These are phyloP conservation scores for Steromphala cineraria DNA, from an alignment of 2,888 invertebrate genomes.

Conservation along the genomic window DNA sequence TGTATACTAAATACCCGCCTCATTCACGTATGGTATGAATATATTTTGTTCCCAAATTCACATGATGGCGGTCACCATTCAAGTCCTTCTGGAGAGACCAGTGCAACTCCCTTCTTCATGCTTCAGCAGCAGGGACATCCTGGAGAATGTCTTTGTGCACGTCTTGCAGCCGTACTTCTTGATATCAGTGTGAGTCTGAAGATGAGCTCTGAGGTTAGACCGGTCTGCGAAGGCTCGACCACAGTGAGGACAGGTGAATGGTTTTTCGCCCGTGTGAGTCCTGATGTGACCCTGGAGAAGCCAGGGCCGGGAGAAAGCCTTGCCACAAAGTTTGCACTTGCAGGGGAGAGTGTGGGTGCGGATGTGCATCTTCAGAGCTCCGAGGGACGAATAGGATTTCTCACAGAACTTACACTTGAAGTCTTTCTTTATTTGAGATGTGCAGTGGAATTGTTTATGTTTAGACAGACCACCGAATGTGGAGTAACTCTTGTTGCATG, in stretches of 20 bases:
- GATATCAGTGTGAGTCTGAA: slow-evolving; percentile 97
- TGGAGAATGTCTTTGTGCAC: slow-evolving; percentile 97
- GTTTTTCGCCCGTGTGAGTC: slow-evolving; percentile 98
- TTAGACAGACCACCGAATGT: slow-evolving; percentile 95
- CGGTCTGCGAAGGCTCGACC: slow-evolving; percentile 97
- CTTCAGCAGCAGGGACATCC: slow-evolving; percentile 95
- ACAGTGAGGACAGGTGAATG: slow-evolving; percentile 96
- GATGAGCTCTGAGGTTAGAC: slow-evolving; percentile 95
- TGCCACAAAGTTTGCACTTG: slow-evolving; percentile 96
- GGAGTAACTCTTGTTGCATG: slow-evolving; percentile 94
- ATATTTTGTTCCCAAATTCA: not conserved
- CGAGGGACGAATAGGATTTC: slow-evolving; percentile 94
- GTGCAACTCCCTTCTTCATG: slow-evolving; percentile 77
- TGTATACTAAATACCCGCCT: not conserved
- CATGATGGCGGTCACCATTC: too few species aligned
- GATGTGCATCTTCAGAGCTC: slow-evolving; percentile 99
- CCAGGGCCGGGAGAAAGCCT: slow-evolving; percentile 98
- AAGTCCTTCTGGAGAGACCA: slow-evolving; percentile 17
- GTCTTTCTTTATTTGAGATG: slow-evolving; percentile 86
- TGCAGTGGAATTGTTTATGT: slow-evolving; percentile 96
- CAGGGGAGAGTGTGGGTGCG: slow-evolving; percentile 97
- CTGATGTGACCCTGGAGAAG: slow-evolving; percentile 96
- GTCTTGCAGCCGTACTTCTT: slow-evolving; percentile 96
- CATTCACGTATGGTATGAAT: not conserved
- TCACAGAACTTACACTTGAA: slow-evolving; percentile 97